phyloP scores from a whole-genome alignment of 2,888 invertebrate genomes.

The Eilema caniola region DNA sequence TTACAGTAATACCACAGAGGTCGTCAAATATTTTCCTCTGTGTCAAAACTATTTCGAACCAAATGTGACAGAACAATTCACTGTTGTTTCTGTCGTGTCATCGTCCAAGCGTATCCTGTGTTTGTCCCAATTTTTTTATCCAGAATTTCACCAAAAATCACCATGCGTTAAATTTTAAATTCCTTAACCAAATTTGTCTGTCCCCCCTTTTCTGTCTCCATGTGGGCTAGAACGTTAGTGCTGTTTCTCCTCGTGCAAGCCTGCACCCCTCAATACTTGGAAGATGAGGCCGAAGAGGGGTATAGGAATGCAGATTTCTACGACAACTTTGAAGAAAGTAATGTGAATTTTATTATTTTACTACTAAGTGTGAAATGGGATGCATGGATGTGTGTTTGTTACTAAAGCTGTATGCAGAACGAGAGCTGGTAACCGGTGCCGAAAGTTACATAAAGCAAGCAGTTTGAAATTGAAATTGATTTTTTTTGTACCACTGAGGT shows the following conservation, averaged over 20 bases:
- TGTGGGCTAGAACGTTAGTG: conserved; percentile 25
- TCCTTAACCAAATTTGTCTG: background rate
- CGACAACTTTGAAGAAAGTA: conserved; percentile 15
- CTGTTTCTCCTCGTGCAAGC: conserved; percentile 19
- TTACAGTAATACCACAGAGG: background rate
- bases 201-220: conserved; percentile 16
- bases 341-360: no score
- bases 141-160: background rate
- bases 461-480: no score
- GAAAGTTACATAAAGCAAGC: no score
- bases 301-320: conserved; percentile 12
- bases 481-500: no score
- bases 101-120: background rate
- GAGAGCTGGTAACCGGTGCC: no score
- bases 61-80: background rate
- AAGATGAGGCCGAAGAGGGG: conserved; percentile 13
- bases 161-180: conserved; percentile 7
- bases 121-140: no score
- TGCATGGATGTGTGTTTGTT: no score
- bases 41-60: background rate
- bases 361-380: no score
- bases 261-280: background rate
- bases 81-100: background rate
- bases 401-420: no score
- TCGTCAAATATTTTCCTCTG: background rate